Conservation (phyloP, 2,113 vertebrate genomes). For the Natator depressus region DNA sequence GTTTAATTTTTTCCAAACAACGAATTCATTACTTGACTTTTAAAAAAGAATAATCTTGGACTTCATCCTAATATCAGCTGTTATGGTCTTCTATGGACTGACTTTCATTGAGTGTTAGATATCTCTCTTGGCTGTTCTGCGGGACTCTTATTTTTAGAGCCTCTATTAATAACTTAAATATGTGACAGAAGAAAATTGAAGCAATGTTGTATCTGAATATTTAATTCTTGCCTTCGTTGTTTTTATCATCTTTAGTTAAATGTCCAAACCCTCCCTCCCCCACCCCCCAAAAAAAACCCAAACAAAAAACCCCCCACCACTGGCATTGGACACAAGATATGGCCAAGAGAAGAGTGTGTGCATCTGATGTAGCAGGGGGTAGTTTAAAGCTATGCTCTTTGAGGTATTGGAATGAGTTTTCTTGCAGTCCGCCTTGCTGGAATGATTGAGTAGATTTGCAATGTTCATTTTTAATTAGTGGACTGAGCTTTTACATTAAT, state of each 20-base stretch:
- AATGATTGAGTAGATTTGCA: neutral
- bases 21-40: neutral
- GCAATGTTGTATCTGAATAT: slow-evolving; percentile 38
- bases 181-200: slow-evolving; percentile 71
- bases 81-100: neutral
- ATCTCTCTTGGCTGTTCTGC: slow-evolving; percentile 57
- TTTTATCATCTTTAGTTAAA: slow-evolving; percentile 6
- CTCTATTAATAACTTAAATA: slow-evolving; percentile 67
- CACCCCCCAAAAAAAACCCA: too few species aligned
- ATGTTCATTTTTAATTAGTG: too few species aligned
- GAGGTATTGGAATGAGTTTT: neutral
- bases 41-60: neutral
- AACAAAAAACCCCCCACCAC: neutral
- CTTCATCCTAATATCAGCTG: slow-evolving; percentile 8
- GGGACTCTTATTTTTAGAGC: slow-evolving; percentile 75
- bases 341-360: neutral
- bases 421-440: neutral
- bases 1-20: neutral
- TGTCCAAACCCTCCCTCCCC: neutral
- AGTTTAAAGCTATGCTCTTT: neutral
- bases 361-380: neutral
- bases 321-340: neutral
- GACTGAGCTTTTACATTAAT: neutral
- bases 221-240: slow-evolving; percentile 4
- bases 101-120: slow-evolving; percentile 75